Base-by-base conservation (phyloP, 2,797 vertebrate species). In the Paedocypris micromegethes region DNA sequence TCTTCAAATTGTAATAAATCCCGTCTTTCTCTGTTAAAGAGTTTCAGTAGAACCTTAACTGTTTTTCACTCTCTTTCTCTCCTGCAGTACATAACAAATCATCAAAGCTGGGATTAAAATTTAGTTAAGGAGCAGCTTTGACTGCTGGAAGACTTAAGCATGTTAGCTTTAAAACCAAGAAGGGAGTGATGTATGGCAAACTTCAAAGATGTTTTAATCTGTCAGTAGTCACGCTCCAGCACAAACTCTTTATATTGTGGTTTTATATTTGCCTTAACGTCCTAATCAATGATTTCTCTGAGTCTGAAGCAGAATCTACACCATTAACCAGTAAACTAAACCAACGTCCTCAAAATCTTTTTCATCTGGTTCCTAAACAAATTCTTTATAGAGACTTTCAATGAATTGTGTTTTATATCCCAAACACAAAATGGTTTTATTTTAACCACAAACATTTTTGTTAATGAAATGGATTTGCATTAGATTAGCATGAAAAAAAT, bases 121-220 rank as follows among this genome's bases (percentile, higher is more conserved):
- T 75, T 78, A 23, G 70, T 76, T 59, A 81, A 85, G 81, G 76
- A 86, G 80, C 81, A 77, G 84, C 84, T 87, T 85, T 86, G 82
- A 83, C 79, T 84, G 86, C 81, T 81, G 82, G 82, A 85, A 86
- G 88, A 87, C 87, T 89, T 90, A 88, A 88, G 88, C 90, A 86
- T 87, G 88, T 88, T 90, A 90, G 86, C 85, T 87, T 87, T 85
- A 86, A 86, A 85, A 87, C 82, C 83, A 78, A 75, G 86, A 85
- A 86, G 84, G 82, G 82, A 86, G 80, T 87, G 84, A 88, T 87
- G 85, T 87, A 87, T 81, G 79, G 84, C 81, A 81, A 81, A 88
- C 89, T 87, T 90, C 87, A 90, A 89, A 90, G 88, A 88, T 87
- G 85, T 81, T 86, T 85, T 89, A 91, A 90, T 89, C 88, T 87